phyloP scores from a whole-genome alignment of 2,113 vertebrate species.

The Leuciscus idus region DNA sequence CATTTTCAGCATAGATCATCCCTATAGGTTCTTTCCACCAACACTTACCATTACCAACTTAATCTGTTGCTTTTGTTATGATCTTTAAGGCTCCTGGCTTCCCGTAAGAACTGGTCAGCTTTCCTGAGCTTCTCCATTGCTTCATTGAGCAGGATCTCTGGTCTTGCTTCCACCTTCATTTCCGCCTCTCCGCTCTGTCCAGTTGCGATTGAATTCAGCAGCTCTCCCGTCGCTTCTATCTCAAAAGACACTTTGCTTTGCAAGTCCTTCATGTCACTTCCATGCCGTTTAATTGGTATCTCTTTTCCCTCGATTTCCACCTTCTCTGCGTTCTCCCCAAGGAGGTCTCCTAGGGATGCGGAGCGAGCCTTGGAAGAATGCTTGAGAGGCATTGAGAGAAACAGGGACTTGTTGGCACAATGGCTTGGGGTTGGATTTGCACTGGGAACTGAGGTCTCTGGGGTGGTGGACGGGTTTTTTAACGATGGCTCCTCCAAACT shows the following conservation, averaged over 20 bases:
- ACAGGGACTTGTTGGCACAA: not conserved
- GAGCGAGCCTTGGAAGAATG: constrained; percentile 70
- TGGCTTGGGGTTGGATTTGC: not conserved
- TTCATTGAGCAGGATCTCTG: constrained; percentile 81
- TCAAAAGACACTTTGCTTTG: constrained; percentile 82
- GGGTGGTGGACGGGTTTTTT: not conserved
- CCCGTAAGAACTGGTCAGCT: constrained; percentile 86
- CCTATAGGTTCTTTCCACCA: constrained; percentile 10
- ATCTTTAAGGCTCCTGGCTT: constrained; percentile 82
- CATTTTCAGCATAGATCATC: constrained; percentile 14
- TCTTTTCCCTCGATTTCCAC: constrained; percentile 25
- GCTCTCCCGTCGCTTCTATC: constrained; percentile 81
- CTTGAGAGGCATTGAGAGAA: constrained; percentile 49
- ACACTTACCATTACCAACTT: constrained; percentile 82
- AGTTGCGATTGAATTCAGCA: constrained; percentile 76
- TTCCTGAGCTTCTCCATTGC: constrained; percentile 88
- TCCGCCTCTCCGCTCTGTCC: constrained; percentile 17
- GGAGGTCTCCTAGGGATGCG: constrained; percentile 82
- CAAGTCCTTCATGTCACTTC: constrained; percentile 73
- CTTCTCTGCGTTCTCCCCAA: constrained; percentile 65
- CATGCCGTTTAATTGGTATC: not conserved
- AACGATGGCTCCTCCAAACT: constrained; percentile 13
- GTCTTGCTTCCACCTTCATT: not conserved
- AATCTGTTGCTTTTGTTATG: constrained; percentile 72
- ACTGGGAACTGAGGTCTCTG: not conserved